Evolutionary conservation across 2,113 vertebrate genomes (phyloP).

Genomic region (Excalfactoria chinensis): DNA sequence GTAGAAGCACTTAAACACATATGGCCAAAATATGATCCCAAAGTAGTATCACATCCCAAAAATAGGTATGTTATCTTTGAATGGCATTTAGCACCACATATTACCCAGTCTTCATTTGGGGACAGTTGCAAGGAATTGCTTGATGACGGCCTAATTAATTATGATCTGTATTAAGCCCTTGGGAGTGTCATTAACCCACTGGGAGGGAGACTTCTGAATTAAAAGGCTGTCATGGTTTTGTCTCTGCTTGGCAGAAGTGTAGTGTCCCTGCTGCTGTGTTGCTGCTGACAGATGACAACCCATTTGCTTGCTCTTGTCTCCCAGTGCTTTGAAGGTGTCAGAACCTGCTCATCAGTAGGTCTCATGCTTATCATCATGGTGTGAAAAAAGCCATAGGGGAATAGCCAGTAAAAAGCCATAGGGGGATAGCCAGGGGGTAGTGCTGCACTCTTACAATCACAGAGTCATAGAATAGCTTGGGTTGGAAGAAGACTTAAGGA

Average conservation of each 20-base stretch:
- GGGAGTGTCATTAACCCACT: not conserved
- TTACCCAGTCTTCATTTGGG: not conserved
- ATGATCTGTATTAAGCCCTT: not conserved
- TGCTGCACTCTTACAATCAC: not conserved
- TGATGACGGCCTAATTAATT: not conserved
- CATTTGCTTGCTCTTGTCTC: not conserved
- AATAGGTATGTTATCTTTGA: not conserved
- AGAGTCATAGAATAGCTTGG: not conserved
- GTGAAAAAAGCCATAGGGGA: not conserved
- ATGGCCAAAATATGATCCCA: not conserved
- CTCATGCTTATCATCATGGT: fast-evolving
- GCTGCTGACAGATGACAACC: not conserved
- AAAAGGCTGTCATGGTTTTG: not conserved
- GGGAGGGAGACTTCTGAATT: not conserved
- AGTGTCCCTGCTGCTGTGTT: not conserved
- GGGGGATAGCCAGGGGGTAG: not conserved
- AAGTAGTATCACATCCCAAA: not conserved
- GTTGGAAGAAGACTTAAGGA: not conserved
- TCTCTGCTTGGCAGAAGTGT: not conserved
- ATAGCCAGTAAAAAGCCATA: not conserved
- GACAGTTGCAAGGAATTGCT: not conserved
- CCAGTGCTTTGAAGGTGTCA: not conserved
- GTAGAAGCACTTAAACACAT: not conserved
- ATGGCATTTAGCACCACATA: not conserved
- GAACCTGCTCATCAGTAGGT: not conserved